phyloP scores from a whole-genome alignment of 1,140 invertebrate genomes.

The Orchesella cincta region DNA sequence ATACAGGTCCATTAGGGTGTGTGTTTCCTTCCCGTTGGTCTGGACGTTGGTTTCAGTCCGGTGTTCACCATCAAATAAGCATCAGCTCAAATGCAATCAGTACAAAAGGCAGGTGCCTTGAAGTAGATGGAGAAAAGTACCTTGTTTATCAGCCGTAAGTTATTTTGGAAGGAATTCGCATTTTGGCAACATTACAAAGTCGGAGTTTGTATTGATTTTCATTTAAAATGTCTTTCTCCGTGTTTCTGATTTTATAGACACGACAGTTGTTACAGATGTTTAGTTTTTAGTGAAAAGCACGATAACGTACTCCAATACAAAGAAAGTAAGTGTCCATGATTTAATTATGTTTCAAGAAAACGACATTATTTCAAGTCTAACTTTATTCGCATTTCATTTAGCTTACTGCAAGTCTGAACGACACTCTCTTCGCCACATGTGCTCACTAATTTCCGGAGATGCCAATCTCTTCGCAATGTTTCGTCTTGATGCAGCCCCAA shows the following conservation, averaged over 20 bases:
- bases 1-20: not conserved
- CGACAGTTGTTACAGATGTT: conserved; percentile 63
- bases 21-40: not conserved
- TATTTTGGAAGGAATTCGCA: not conserved
- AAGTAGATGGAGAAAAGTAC: conserved; percentile 72
- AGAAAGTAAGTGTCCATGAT: conserved; percentile 62
- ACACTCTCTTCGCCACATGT: conserved; percentile 58
- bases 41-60: conserved; percentile 73
- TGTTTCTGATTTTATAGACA: conserved; percentile 49
- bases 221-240: not conserved
- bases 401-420: conserved; percentile 26
- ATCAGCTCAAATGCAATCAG: conserved; percentile 72
- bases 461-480: conserved; percentile 74
- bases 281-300: conserved; percentile 66
- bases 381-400: conserved; percentile 17
- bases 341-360: not conserved
- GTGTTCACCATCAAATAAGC: conserved; percentile 64
- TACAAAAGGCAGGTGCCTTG: conserved; percentile 73
- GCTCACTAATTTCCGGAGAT: conserved; percentile 69
- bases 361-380: not conserved
- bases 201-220: not conserved
- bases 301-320: conserved; percentile 68
- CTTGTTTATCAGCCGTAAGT: conserved; percentile 73
- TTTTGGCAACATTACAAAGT: not conserved
- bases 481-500: conserved; percentile 65